Base-by-base conservation (phyloP, 2,797 vertebrate genomes). In the Oryzias dopingdopingensis region DNA sequence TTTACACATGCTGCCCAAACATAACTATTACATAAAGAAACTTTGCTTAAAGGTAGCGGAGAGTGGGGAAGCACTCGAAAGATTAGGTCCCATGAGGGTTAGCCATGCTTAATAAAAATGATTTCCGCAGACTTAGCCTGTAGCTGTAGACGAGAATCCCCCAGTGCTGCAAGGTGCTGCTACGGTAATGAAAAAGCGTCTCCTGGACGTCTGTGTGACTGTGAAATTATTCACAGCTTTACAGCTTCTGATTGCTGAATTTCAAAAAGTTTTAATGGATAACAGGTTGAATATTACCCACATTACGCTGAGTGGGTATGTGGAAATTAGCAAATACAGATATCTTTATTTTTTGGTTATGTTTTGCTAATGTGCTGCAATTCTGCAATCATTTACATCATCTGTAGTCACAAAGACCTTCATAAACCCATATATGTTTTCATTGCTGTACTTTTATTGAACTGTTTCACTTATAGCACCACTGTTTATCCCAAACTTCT, bases 381-480 rank as follows among this genome's bases (percentile, higher is more conserved):
- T 64, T 37, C 3, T 1, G 42, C 46, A 4, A 59, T 85, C 7
- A 20, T 83, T 1, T 67, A 7, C 17, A 4, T 83, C 0, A 69
- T 86, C 1, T 10, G 32, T 14, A 17, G 6, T n/a, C 56, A 75
- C 14, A 32, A 52, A 44, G 65, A 49, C 56, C 79, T 86, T 20
- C 84, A 84, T 56, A 72, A 84, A 49, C 84, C 81, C 0, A 84
- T 86, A 79, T 84, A 82, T 20, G 18, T 86, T 42, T 86, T 86
- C 6, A 82, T 84, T 29, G 71, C 70, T 5, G 77, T 69, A 56
- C 58, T 86, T 46, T 50, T 80, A 3, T 0, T 62, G 0, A 85
- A 83, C 44, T 57, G 70, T 22, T 12, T 79, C 40, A 0, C 78
- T 7, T 67, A 24, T 42, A 63, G 63, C 48, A 64, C 62, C 2